Evolutionary conservation across 2,888 invertebrate species (phyloP), one percentile per base, ranked within the genome.

Genomic region (Metellina segmentata): DNA sequence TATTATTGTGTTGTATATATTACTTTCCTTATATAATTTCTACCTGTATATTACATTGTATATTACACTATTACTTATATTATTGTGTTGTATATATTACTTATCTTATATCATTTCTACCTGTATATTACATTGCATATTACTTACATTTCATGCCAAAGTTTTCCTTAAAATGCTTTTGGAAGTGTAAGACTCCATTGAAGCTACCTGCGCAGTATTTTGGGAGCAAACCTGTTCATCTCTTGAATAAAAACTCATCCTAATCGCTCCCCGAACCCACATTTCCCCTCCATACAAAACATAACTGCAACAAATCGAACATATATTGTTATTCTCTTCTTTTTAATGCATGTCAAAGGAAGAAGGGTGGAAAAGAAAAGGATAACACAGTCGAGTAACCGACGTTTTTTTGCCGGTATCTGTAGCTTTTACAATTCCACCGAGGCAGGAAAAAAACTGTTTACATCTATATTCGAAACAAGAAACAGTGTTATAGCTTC

Each of bases 381-480:
- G 49, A 48, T 13, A 79, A 79, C 53, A 20, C 53, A 20, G 19
- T 34, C 79, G 49, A 79, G 79, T 79, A 53, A 79, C 79, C 79
- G 53, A 61, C 61, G 49, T 79, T 79, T 79, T 77, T 34, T 79
- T 20, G 79, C 79, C 8, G 61, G 61, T 61, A 61, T 61, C 61
- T 61, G 61, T 61, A 61, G 61, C 61, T 7, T 61, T 61, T 8
- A 8, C 61, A 61, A 61, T 61, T 8, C 53, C 79, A 61, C 53
- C 20, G 61, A 79, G 61, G 16, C 0, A 48, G n/a, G 51, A 52
- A 78, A n/a, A 52, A 52, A 78, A 82, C n/a, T 19, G 69, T 71
- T 13, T 52, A 82, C 82, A 82, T 72, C 71, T 82, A 71, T 82
- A 82, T 82, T 51, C 52, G 71, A 71, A 82, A 72, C 71, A 71